A percentile compares a stretch with the other conserved stretches of the same genome.
These are phyloP conservation scores for Meleagris gallopavo DNA, from an alignment of 2,113 vertebrate species.

Conservation along the genomic window DNA sequence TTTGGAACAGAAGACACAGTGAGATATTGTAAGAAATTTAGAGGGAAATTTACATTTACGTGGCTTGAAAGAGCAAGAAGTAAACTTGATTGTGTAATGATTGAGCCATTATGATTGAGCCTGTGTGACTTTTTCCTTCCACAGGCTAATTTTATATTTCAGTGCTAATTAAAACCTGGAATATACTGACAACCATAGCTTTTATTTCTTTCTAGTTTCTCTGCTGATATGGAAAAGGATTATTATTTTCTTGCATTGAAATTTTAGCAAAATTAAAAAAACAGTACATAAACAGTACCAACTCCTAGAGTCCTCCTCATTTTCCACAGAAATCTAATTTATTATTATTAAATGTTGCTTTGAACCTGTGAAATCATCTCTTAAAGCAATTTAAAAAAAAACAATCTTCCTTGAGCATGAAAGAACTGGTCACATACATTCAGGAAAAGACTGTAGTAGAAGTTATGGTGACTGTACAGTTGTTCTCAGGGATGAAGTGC, in stretches of 20 bases:
- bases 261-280: not conserved
- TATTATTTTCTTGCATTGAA: not conserved
- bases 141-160: not conserved
- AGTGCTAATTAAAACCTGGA: not conserved
- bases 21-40: not conserved
- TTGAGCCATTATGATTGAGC: not conserved
- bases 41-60: not conserved
- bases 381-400: not conserved
- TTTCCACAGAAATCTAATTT: not conserved
- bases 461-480: not conserved
- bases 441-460: not conserved
- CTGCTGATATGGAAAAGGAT: not conserved
- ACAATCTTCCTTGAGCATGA: not conserved
- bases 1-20: not conserved
- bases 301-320: not conserved
- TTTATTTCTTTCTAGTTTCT: not conserved
- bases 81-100: not conserved
- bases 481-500: not conserved
- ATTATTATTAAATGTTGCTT: not conserved
- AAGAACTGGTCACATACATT: not conserved
- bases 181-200: not conserved
- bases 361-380: not conserved
- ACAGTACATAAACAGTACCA: not conserved
- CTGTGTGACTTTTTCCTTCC: not conserved
- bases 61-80: not conserved